Evolutionary conservation across 2,888 invertebrate genomes (phyloP).

Genomic region (Dicranocentrus wangi): DNA sequence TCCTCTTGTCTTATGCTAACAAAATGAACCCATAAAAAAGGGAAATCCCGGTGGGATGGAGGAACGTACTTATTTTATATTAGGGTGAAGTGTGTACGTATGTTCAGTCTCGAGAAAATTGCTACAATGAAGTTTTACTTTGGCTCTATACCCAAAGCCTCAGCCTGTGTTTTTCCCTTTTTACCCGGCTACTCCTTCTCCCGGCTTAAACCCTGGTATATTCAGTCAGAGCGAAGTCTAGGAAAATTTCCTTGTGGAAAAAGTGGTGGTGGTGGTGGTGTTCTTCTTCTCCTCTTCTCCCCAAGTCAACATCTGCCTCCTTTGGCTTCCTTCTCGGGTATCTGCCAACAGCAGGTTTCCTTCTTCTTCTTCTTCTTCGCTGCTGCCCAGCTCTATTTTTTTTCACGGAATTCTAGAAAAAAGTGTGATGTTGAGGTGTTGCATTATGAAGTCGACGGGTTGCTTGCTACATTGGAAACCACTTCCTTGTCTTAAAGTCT

Average conservation of each 20-base stretch:
- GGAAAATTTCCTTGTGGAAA: no score
- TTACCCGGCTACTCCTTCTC: no score
- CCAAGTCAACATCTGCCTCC: slow-evolving; percentile 44
- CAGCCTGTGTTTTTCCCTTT: not conserved
- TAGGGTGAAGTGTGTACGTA: no score
- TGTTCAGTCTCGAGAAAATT: no score
- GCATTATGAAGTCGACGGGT: slow-evolving; percentile 35
- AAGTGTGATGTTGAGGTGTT: slow-evolving; percentile 54
- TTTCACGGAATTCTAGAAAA: slow-evolving; percentile 39
- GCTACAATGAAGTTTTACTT: slow-evolving; percentile 1
- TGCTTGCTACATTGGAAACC: not conserved
- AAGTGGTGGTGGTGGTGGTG: no score
- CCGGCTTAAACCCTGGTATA: no score
- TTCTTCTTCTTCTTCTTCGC: no score
- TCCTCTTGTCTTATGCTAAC: slow-evolving; percentile 9
- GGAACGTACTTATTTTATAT: slow-evolving; percentile 8
- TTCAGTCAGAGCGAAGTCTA: no score
- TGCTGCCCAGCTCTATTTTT: slow-evolving; percentile 32
- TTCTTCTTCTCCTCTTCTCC: not conserved
- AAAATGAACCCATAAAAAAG: slow-evolving; percentile 8
- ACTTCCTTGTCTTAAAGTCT: slow-evolving; percentile 20
- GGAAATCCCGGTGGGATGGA: not conserved
- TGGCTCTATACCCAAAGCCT: not conserved
- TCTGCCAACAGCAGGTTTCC: slow-evolving; percentile 50
- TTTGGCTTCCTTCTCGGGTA: no score